Evolutionary conservation across 2,888 invertebrate genomes (phyloP).

Genomic region (Mythimna albipuncta): DNA sequence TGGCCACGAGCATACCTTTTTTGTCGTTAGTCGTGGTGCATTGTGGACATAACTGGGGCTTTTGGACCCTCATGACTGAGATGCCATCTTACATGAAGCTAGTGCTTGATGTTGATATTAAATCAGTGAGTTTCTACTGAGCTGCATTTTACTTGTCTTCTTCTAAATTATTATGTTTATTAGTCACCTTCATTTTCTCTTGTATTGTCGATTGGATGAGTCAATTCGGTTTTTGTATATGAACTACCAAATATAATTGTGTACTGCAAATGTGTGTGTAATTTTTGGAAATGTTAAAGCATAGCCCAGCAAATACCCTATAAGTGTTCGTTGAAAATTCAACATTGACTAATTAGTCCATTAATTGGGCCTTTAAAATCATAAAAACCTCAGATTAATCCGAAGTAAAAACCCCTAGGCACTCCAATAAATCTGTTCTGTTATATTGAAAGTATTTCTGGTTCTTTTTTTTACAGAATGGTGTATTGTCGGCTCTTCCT

Average conservation of each 20-base stretch:
- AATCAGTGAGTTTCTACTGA: slow-evolving; percentile 80
- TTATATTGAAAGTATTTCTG: too few species aligned
- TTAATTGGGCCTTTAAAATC: too few species aligned
- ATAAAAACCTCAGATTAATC: too few species aligned
- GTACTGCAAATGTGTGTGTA: too few species aligned
- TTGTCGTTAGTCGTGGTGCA: slow-evolving; percentile 89
- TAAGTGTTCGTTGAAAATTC: too few species aligned
- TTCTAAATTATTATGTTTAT: neutral
- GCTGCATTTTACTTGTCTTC: neutral
- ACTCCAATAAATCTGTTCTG: too few species aligned
- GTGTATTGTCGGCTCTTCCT: slow-evolving; percentile 93
- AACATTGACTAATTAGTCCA: too few species aligned
- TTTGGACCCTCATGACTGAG: slow-evolving; percentile 93
- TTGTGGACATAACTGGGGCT: slow-evolving; percentile 93
- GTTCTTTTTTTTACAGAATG: slow-evolving; percentile 86
- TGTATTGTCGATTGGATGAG: neutral
- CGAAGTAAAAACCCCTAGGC: too few species aligned
- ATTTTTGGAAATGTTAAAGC: too few species aligned
- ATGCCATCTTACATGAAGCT: slow-evolving; percentile 93
- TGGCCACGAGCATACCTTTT: slow-evolving; percentile 90
- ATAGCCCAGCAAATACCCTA: too few species aligned
- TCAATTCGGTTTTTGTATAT: too few species aligned
- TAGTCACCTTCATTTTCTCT: neutral
- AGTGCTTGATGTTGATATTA: slow-evolving; percentile 91
- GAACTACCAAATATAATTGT: too few species aligned